Conservation (phyloP, 2,797 vertebrate genomes). For the Bryconaethiops microstoma region DNA sequence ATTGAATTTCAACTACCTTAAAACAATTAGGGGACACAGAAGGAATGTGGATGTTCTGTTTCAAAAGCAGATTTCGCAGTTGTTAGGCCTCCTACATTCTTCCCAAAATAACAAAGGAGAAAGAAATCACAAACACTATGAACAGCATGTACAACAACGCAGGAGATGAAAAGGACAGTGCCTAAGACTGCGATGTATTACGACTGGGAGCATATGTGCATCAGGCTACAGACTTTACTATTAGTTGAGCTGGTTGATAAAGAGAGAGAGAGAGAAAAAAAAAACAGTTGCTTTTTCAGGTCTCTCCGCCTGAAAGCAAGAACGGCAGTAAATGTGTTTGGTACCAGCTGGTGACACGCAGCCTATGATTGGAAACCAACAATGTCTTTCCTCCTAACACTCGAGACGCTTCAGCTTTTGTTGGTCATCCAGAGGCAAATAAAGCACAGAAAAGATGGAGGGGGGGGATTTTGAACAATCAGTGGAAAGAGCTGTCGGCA, state of each 20-base stretch:
- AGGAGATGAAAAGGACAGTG: background rate
- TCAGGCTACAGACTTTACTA: background rate
- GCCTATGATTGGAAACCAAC: background rate
- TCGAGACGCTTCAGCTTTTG: background rate
- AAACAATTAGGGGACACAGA: conserved; percentile 1
- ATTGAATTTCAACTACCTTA: conserved; percentile 29
- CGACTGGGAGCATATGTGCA: background rate
- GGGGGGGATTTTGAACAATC: background rate
- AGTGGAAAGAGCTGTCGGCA: conserved; percentile 5
- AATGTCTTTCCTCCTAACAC: background rate
- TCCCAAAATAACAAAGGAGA: background rate
- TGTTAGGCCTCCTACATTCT: background rate
- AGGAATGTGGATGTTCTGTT: background rate
- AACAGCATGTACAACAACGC: background rate
- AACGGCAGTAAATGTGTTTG: conserved; percentile 1
- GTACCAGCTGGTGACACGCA: background rate
- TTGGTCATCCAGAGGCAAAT: conserved; percentile 4
- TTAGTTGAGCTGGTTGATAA: background rate
- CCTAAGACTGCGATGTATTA: background rate
- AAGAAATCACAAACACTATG: background rate
- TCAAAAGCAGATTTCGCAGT: background rate
- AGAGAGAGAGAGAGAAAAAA: background rate
- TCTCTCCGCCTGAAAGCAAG: background rate
- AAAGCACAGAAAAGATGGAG: conserved; percentile 4
- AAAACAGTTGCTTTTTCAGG: background rate